phyloP scores from a whole-genome alignment of 2,797 vertebrate species.

The Microhierax caerulescens region DNA sequence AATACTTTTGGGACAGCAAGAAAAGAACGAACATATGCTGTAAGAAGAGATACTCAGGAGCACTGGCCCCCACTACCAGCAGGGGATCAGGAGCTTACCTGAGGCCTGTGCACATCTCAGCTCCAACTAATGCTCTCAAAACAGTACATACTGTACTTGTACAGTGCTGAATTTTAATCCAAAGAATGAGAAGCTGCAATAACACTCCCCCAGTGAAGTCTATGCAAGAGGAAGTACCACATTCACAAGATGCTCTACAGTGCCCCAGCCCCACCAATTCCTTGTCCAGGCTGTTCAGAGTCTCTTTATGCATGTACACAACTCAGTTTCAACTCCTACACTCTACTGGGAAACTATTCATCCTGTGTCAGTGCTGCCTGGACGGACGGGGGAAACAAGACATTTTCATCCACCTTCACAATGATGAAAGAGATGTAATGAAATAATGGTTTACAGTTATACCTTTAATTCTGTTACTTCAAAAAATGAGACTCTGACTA shows the following conservation, averaged over 20 bases:
- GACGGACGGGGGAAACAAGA: background rate
- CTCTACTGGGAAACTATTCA: background rate
- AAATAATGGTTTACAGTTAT: conserved; percentile 49
- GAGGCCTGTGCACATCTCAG: background rate
- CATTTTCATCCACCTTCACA: background rate
- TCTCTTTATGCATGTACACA: background rate
- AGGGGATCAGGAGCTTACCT: background rate
- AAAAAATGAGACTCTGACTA: background rate
- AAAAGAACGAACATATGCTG: background rate
- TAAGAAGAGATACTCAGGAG: background rate
- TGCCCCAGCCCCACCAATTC: background rate
- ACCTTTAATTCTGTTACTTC: conserved; percentile 18
- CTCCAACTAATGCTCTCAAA: background rate
- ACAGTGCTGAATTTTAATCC: background rate
- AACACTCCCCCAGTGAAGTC: background rate
- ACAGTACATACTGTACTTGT: background rate
- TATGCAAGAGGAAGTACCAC: background rate
- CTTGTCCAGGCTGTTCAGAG: background rate
- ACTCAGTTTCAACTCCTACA: background rate
- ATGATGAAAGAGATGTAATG: conserved; percentile 32
- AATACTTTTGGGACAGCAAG: background rate
- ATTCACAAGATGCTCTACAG: background rate
- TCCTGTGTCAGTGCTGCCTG: background rate
- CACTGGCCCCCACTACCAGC: background rate
- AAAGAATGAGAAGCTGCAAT: background rate